Evolutionary conservation across 1,140 invertebrate genomes (phyloP), one percentile per base, ranked within the genome.

Genomic region (Cylas formicarius): DNA sequence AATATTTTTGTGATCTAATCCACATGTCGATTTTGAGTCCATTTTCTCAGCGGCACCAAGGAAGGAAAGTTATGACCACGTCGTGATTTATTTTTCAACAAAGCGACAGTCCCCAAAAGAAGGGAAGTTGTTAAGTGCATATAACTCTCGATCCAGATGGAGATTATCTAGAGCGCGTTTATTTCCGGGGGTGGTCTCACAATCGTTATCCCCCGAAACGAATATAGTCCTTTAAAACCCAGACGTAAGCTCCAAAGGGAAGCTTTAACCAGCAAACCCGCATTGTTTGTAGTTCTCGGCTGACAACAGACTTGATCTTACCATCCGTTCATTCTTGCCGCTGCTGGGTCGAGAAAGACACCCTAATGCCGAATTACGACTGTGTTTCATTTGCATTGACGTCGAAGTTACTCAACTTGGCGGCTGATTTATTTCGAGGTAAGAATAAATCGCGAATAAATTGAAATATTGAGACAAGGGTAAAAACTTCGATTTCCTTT

Each of bases 211-310:
- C 29, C 5, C 29, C 29, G 5, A 17, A 31, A 11, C 29, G 18
- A 31, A 17, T n/a, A 17, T 7, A 17, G 5, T 16, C 18, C 11
- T 11, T 11, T 5, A 5, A 31, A 31, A 31, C 13, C 11, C 29
- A 11, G 29, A 31, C 29, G 18, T 31, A 31, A 31, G 29, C 29
- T 31, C 18, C 11, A n/a, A 5, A n/a, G n/a, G 29, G 11, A 11
- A 31, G 18, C 29, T 31, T 31, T 31, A 31, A 31, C 29, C n/a
- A 26, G 24, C 24, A 31, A 11, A 11, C 29, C 29, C 29, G 11
- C 11, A 31, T 31, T 31, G 29, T 31, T 31, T 31, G 29, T 31
- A 31, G 5, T 31, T 31, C 29, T 31, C 29, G 29, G 7, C 18
- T 31, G 29, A 31, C 29, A 31, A n/a, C 11, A n/a, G n/a, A n/a